These are phyloP conservation scores for Sander lucioperca DNA, from an alignment of 2,113 vertebrate genomes.

Conservation along the genomic window DNA sequence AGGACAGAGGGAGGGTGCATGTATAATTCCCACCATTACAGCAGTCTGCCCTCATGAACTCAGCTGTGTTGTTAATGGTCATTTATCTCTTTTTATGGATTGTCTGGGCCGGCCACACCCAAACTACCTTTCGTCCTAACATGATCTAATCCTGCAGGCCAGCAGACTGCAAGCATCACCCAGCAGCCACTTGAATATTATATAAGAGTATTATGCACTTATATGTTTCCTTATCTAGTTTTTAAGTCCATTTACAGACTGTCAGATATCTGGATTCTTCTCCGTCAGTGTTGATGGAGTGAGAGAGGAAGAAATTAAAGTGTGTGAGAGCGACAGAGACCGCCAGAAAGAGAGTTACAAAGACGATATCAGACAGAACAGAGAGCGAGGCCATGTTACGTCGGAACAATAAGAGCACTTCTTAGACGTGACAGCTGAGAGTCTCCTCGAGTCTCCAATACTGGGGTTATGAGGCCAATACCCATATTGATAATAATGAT, in stretches of 20 bases:
- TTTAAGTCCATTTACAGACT: slow-evolving; percentile 24
- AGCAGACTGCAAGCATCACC: background rate
- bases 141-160: slow-evolving; percentile 37
- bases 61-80: slow-evolving; percentile 48
- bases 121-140: background rate
- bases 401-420: slow-evolving; percentile 35
- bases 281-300: slow-evolving; percentile 17
- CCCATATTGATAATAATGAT: background rate
- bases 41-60: background rate
- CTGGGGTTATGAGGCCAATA: background rate
- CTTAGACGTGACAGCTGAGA: slow-evolving; percentile 25
- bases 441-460: background rate
- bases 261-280: slow-evolving; percentile 19
- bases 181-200: slow-evolving; percentile 10
- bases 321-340: background rate
- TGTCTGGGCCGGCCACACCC: slow-evolving; percentile 37
- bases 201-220: background rate
- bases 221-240: slow-evolving; percentile 16
- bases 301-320: slow-evolving; percentile 6
- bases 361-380: slow-evolving; percentile 4
- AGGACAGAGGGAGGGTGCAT: background rate
- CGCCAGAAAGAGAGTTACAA: background rate
- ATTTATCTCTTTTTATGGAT: slow-evolving; percentile 44
- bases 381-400: slow-evolving; percentile 13
- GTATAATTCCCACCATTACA: slow-evolving; percentile 9